phyloP scores from a whole-genome alignment of 2,113 vertebrate species.

The Protomyctophum bolini region DNA sequence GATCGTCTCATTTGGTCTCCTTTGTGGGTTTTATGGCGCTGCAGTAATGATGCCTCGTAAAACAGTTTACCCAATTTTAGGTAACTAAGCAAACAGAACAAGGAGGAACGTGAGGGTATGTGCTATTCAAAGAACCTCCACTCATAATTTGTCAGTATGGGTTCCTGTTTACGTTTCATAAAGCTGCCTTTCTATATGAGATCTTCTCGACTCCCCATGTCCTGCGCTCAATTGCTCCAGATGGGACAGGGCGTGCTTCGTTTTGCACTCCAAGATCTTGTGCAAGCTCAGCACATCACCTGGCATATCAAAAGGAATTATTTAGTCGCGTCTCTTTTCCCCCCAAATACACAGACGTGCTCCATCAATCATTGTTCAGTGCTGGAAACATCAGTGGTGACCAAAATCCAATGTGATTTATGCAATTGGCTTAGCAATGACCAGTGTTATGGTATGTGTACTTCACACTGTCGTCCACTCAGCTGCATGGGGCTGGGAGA shows the following conservation, averaged over 20 bases:
- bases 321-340: background rate
- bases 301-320: constrained; percentile 26
- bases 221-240: constrained; percentile 50
- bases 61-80: constrained; percentile 57
- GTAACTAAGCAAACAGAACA: constrained; percentile 30
- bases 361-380: constrained; percentile 5
- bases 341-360: background rate
- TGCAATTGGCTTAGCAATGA: constrained; percentile 19
- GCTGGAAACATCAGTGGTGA: constrained; percentile 19
- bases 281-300: constrained; percentile 44
- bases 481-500: background rate
- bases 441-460: too few relatives aligned
- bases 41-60: constrained; percentile 28
- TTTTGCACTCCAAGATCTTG: constrained; percentile 43
- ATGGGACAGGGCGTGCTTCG: constrained; percentile 36
- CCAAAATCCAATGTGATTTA: constrained; percentile 46
- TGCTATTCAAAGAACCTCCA: constrained; percentile 16
- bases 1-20: constrained; percentile 13
- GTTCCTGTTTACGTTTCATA: constrained; percentile 33
- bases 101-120: background rate
- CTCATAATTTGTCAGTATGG: constrained; percentile 40
- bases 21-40: constrained; percentile 29
- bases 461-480: background rate
- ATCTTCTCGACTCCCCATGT: constrained; percentile 10
- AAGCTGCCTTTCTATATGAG: background rate